Base-by-base conservation (phyloP, 2,888 invertebrate species). In the Phasia obesa region DNA sequence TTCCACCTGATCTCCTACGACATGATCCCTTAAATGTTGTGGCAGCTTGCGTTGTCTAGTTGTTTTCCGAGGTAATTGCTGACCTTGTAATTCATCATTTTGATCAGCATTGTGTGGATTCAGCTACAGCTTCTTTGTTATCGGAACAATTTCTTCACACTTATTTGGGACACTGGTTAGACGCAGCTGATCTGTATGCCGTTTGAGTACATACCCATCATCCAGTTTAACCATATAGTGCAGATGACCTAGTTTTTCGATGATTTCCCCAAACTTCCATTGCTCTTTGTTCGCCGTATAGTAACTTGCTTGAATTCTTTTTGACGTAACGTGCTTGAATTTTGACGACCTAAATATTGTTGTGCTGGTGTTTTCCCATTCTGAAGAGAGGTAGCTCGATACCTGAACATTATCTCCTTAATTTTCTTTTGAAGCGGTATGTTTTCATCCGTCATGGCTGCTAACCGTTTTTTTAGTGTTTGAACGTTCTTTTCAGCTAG, bases 381-480 rank as follows among this genome's bases (percentile, higher is more conserved):
- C 21, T 51, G 21, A 11, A 51, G 13, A 9, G 51, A 9, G 9
- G 23, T 51, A 3, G 23, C 51, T 51, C 51, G 11, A 21, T 23
- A 51, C 21, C 23, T 21, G 21, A 51, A 23, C 13, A 23, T 25
- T 13, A 51, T 51, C 13, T 51, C 21, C 15, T 21, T 51, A 21
- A 51, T 23, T 51, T 51, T 51, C 21, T 35, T 35, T 35, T 35
- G 35, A 5, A 35, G 6, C 35, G 35, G 11, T 11, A 35, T 35
- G 27, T 27, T 49, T 23, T 23, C 49, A 49, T 17, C n/a, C 6
- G 19, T 17, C 49, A 49, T 49, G 11, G 21, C 51, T 51, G 51
- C 23, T 51, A 51, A 51, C 15, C 15, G 35, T 23, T 51, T 51
- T 49, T 21, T 49, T 21, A 51, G 21, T 23, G 51, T 51, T 51